These are phyloP conservation scores for Glossosoma conforme DNA, from an alignment of 1,140 invertebrate species.

Conservation along the genomic window DNA sequence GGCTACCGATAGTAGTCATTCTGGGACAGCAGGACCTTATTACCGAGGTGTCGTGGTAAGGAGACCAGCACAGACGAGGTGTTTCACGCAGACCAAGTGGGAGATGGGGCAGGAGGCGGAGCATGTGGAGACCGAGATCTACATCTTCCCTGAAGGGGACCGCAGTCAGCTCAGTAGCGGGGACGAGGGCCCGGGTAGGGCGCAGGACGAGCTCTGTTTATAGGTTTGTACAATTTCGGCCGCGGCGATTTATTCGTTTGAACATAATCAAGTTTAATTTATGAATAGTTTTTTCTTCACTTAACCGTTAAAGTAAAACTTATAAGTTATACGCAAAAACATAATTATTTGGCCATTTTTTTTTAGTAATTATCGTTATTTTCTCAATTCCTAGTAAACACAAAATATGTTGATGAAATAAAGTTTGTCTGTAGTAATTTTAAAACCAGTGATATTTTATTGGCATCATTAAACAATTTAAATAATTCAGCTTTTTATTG, in stretches of 20 bases:
- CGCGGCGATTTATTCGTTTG: constrained; percentile 18
- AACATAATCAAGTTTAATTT: too few relatives aligned
- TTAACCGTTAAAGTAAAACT: too few relatives aligned
- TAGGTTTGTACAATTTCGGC: constrained; percentile 26
- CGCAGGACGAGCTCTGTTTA: constrained; percentile 18
- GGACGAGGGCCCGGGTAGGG: not conserved
- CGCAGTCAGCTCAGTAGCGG: not conserved
- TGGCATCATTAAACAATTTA: too few relatives aligned
- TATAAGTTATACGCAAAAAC: too few relatives aligned
- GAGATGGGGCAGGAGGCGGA: constrained; percentile 2
- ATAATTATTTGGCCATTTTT: too few relatives aligned
- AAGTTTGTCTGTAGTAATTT: too few relatives aligned
- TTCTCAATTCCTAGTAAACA: too few relatives aligned
- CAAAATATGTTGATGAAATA: too few relatives aligned
- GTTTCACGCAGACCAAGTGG: constrained; percentile 12
- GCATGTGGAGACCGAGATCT: constrained; percentile 22
- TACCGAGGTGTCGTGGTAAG: constrained; percentile 17
- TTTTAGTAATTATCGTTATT: too few relatives aligned
- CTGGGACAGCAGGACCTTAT: constrained; percentile 1
- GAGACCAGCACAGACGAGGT: constrained; percentile 1
- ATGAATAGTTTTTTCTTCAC: too few relatives aligned
- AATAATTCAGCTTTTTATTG: too few relatives aligned
- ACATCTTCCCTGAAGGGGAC: constrained; percentile 19
- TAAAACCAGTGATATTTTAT: too few relatives aligned
- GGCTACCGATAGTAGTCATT: constrained; percentile 9